Evolutionary conservation across 2,888 invertebrate genomes (phyloP).

Genomic region (Xylota segnis): DNA sequence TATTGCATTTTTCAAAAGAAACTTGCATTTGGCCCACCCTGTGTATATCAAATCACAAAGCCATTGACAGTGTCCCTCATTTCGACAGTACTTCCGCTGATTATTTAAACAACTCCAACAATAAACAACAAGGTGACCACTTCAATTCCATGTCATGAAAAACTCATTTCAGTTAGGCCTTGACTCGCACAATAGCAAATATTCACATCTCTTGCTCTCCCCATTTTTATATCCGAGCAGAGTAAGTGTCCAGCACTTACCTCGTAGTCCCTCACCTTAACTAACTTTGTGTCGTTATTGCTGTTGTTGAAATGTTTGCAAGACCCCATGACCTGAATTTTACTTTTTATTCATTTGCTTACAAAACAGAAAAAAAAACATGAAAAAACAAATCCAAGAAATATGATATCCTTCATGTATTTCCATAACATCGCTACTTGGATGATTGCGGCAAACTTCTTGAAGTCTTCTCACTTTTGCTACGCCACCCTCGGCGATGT

Average conservation of each 20-base stretch:
- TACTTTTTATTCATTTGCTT: background rate
- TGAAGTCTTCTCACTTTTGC: background rate
- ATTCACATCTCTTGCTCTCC: background rate
- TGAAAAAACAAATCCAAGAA: too few relatives aligned
- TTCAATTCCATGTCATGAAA: constrained; percentile 1
- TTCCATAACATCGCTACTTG: background rate
- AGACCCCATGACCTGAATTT: constrained; percentile 15
- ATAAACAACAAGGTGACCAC: background rate
- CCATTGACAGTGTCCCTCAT: too few relatives aligned
- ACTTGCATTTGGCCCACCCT: too few relatives aligned
- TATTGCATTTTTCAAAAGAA: too few relatives aligned
- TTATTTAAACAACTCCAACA: background rate
- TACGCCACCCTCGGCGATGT: background rate
- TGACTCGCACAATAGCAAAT: constrained; percentile 4
- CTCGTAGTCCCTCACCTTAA: background rate
- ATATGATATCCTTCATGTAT: constrained; percentile 29
- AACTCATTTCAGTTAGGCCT: background rate
- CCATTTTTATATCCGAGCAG: background rate
- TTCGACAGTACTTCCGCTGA: background rate
- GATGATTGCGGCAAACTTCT: background rate
- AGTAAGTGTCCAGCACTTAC: background rate
- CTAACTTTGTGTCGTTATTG: constrained; percentile 1
- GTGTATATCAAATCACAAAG: too few relatives aligned
- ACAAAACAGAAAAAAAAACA: too few relatives aligned
- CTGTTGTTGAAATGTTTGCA: constrained; percentile 10